Conservation (phyloP, 2,888 invertebrate genomes). For the Helleia helle region DNA sequence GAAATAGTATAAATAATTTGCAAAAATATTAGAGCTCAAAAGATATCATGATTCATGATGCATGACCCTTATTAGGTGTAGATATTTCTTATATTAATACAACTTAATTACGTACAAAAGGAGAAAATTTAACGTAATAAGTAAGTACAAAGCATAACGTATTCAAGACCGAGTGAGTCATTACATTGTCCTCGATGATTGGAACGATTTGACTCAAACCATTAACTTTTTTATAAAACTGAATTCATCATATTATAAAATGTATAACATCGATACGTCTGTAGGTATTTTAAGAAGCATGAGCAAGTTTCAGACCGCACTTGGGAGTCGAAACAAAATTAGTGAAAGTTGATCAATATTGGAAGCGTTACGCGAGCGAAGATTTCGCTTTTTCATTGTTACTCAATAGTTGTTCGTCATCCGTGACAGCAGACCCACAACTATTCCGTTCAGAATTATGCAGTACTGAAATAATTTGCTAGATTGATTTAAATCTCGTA, state of each 20-base stretch:
- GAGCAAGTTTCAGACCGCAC: slow-evolving; percentile 27
- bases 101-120: background rate
- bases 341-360: slow-evolving; percentile 61
- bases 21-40: slow-evolving; percentile 38
- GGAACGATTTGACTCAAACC: slow-evolving; percentile 6
- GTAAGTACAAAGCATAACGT: slow-evolving; percentile 3
- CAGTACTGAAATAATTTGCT: background rate
- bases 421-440: slow-evolving; percentile 18
- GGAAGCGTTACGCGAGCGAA: slow-evolving; percentile 52
- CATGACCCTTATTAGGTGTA: slow-evolving; percentile 6
- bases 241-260: slow-evolving; percentile 3
- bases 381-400: slow-evolving; percentile 68
- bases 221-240: background rate
- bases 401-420: slow-evolving; percentile 65
- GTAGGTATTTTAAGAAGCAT: background rate
- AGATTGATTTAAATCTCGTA: background rate
- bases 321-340: slow-evolving; percentile 40
- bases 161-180: slow-evolving; percentile 8
- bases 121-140: background rate
- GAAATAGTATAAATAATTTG: slow-evolving; percentile 66
- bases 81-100: background rate
- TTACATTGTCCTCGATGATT: slow-evolving; percentile 9
- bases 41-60: slow-evolving; percentile 7
- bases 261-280: background rate
- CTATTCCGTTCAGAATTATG: slow-evolving; percentile 1